These are phyloP conservation scores for Anthopleura xanthogrammica DNA, from an alignment of 92 coral and sea anemone species.

Conservation along the genomic window DNA sequence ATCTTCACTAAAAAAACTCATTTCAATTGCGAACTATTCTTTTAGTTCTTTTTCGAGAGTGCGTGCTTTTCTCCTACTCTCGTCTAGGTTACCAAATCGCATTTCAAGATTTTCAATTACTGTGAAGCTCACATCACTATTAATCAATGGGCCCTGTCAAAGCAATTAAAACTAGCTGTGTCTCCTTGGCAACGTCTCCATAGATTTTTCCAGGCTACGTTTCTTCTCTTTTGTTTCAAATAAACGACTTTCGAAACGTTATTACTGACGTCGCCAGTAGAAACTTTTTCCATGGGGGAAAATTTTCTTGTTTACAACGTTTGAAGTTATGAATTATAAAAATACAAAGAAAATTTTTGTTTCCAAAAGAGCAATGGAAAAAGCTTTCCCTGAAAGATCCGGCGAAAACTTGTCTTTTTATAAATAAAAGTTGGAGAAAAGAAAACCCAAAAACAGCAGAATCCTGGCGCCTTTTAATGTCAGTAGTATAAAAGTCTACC, in stretches of 20 bases:
- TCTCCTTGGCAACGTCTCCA: neutral
- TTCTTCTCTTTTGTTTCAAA: neutral
- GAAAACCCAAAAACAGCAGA: neutral
- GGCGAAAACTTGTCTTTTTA: neutral
- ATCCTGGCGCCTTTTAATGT: neutral
- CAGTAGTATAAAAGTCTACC: neutral
- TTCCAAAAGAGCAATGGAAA: no score
- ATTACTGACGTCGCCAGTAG: no score
- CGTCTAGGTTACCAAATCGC: conserved; percentile 29
- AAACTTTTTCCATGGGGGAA: no score
- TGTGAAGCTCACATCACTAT: neutral
- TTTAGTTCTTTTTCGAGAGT: neutral
- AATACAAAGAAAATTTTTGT: no score
- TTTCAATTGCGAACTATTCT: no score
- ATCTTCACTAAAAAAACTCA: no score
- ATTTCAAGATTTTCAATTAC: conserved; percentile 40
- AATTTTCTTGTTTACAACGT: no score
- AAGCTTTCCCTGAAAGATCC: neutral
- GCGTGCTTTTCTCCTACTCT: neutral
- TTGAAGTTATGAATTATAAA: no score
- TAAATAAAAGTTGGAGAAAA: neutral
- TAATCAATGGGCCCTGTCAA: conserved; percentile 6
- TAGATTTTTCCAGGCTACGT: neutral
- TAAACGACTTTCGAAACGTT: no score
- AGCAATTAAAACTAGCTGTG: neutral